Conservation (phyloP, 2,113 vertebrate genomes). For the Charina bottae region DNA sequence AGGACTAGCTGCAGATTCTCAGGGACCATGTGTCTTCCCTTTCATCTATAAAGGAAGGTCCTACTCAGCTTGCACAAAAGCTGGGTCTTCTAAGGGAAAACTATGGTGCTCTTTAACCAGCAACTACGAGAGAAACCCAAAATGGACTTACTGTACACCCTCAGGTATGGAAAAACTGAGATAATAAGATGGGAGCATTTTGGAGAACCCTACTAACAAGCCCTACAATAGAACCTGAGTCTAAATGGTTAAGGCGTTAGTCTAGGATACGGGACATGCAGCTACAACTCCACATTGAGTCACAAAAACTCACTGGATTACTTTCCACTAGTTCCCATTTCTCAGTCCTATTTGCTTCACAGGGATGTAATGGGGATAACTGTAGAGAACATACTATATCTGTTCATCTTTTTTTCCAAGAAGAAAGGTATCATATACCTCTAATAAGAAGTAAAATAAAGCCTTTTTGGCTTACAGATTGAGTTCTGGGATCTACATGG, state of each 20-base stretch:
- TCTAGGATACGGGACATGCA: not conserved
- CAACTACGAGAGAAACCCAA: not conserved
- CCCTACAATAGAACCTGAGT: not conserved
- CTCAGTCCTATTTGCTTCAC: not conserved
- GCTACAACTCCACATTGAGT: not conserved
- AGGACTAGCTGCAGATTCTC: not conserved
- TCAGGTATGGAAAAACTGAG: not conserved
- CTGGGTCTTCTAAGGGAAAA: not conserved
- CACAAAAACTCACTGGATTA: not conserved
- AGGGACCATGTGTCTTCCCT: slow-evolving; percentile 3
- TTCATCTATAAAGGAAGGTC: not conserved
- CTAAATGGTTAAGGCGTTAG: too few species aligned
- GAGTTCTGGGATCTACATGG: not conserved
- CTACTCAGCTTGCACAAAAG: not conserved
- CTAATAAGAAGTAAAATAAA: not conserved
- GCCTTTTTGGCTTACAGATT: not conserved
- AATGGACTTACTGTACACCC: not conserved
- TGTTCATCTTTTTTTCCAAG: too few species aligned
- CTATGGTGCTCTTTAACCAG: slow-evolving; percentile 10
- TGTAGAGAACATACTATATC: not conserved
- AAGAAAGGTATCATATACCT: not conserved
- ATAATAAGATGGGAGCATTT: not conserved
- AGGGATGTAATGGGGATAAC: not conserved
- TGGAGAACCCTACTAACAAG: not conserved
- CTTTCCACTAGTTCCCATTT: not conserved